Percentiles rank a stretch among this genome's conserved stretches.
These are phyloP conservation scores for Pipistrellus nathusii DNA, from an alignment of 2,797 vertebrate species.

Conservation along the genomic window DNA sequence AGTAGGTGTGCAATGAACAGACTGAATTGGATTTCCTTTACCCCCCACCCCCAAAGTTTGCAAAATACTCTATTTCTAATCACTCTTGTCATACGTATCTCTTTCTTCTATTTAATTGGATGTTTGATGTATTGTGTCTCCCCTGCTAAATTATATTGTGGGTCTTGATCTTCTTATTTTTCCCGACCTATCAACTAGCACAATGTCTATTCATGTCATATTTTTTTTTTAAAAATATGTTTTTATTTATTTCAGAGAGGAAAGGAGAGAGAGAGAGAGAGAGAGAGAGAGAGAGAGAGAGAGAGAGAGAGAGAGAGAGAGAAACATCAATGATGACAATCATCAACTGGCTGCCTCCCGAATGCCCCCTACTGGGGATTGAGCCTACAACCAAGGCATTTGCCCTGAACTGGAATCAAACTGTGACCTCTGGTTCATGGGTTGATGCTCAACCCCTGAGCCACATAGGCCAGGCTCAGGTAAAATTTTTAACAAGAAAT, in stretches of 20 bases:
- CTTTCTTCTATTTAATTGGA: background rate
- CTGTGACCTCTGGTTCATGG: no score
- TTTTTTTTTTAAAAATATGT: background rate
- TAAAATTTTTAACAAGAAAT: background rate
- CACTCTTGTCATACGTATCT: background rate
- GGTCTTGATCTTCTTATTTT: background rate
- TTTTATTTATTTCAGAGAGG: no score
- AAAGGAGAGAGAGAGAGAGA: no score
- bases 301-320: no score
- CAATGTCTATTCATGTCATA: background rate
- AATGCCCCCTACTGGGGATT: no score
- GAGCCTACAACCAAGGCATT: no score
- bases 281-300: no score
- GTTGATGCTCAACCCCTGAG: no score
- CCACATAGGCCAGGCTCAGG: no score
- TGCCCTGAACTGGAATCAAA: no score
- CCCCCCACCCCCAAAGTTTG: background rate
- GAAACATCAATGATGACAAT: no score
- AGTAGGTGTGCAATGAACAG: background rate
- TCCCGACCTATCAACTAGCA: background rate
- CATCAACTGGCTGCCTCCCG: no score
- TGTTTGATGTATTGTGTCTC: background rate
- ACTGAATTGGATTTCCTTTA: background rate
- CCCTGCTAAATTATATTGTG: background rate
- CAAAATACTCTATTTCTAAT: background rate